Evolutionary conservation across 2,797 vertebrate genomes (phyloP).

Genomic region (Manis crassicaudata): DNA sequence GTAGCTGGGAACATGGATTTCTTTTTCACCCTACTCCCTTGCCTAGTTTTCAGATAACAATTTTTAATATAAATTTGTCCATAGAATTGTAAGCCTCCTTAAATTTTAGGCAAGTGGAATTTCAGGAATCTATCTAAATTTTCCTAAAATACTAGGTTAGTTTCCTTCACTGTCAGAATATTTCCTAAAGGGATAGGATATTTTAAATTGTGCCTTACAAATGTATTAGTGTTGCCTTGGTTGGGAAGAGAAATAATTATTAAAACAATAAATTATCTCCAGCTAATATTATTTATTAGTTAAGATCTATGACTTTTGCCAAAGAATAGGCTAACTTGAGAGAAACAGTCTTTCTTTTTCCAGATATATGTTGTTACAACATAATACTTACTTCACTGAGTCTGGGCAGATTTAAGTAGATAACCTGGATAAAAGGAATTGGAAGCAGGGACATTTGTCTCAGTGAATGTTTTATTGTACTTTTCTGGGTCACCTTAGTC

Average conservation of each 20-base stretch:
- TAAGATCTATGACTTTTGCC: neutral
- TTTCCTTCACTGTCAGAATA: conserved; percentile 46
- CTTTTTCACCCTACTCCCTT: neutral
- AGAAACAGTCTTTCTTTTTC: neutral
- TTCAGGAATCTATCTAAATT: conserved; percentile 46
- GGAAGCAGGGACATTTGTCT: neutral
- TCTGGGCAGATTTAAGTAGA: neutral
- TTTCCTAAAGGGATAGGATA: conserved; percentile 13
- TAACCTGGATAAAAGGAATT: neutral
- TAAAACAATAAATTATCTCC: neutral
- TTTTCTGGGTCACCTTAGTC: neutral
- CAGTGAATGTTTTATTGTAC: neutral
- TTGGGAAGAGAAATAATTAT: conserved; percentile 29
- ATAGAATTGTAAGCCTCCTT: conserved; percentile 52
- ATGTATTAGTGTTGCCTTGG: conserved; percentile 7
- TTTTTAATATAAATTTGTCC: conserved; percentile 55
- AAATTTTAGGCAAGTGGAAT: conserved; percentile 52
- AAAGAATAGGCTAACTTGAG: neutral
- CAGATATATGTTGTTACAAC: neutral
- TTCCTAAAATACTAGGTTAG: conserved; percentile 45
- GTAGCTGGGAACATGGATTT: neutral
- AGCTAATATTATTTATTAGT: conserved; percentile 46
- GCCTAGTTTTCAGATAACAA: conserved; percentile 41
- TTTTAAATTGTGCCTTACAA: conserved; percentile 23
- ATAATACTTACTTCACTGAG: neutral